These are phyloP conservation scores for Chondrosia reniformis DNA, from an alignment of 37 sponge, comb jelly and placozoan genomes.

Conservation along the genomic window DNA sequence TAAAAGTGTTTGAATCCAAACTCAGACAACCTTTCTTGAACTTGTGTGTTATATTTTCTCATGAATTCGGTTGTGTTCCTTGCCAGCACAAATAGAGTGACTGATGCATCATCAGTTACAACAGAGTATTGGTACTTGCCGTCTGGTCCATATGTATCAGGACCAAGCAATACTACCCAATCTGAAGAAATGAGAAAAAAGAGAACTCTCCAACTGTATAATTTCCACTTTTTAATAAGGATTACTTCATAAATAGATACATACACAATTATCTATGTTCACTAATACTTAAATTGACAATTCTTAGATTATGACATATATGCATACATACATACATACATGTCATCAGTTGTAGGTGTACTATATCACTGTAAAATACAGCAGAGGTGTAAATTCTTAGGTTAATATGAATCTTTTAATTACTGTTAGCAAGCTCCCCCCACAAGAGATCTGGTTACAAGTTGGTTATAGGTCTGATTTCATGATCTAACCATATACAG, in stretches of 20 bases:
- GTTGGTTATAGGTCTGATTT: no score
- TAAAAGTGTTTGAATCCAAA: conserved; percentile 11
- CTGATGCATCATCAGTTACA: background rate
- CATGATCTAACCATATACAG: no score
- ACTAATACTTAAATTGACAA: background rate
- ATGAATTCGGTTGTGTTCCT: conserved; percentile 19
- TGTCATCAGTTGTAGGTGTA: no score
- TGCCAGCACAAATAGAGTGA: conserved; percentile 13
- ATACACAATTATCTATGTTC: background rate
- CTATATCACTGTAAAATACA: no score
- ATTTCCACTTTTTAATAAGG: background rate
- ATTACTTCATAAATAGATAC: background rate
- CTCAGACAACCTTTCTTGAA: conserved; percentile 1
- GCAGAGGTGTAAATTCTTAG: no score
- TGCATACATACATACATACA: background rate
- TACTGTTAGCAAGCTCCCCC: no score
- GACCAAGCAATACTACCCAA: conserved; percentile 22
- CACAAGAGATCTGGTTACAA: no score
- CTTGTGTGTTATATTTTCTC: background rate
- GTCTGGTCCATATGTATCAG: conserved; percentile 6
- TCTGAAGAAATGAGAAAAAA: background rate
- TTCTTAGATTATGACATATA: background rate
- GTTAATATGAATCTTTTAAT: no score
- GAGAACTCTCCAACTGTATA: background rate
- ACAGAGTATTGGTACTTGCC: conserved; percentile 26